Evolutionary conservation across 2,797 vertebrate species (phyloP).

Genomic region (Poecilia gillii): DNA sequence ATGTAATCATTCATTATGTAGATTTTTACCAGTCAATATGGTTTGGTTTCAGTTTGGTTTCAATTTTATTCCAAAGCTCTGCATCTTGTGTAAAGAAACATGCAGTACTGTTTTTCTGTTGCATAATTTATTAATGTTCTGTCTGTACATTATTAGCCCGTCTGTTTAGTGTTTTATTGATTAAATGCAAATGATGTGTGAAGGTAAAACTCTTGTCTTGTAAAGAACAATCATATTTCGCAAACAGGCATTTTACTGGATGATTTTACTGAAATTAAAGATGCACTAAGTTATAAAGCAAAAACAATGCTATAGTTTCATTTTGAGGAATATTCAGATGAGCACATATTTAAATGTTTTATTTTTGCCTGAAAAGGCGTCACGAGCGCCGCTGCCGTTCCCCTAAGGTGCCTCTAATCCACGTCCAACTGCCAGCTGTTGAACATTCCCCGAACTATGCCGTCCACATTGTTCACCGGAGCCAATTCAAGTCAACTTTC

Average conservation of each 20-base stretch:
- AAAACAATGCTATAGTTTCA: slow-evolving; percentile 8
- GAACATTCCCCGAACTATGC: slow-evolving; percentile 75
- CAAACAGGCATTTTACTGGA: slow-evolving; percentile 60
- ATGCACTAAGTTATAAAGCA: slow-evolving; percentile 71
- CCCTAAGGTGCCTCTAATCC: slow-evolving; percentile 81
- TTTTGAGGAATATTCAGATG: background rate
- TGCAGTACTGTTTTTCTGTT: slow-evolving; percentile 52
- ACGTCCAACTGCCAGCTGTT: slow-evolving; percentile 73
- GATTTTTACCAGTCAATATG: slow-evolving; percentile 29
- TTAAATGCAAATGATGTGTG: slow-evolving; percentile 57
- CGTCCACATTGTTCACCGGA: slow-evolving; percentile 78
- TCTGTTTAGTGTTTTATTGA: slow-evolving; percentile 16
- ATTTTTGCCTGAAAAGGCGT: slow-evolving; percentile 35
- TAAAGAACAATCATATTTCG: slow-evolving; percentile 67
- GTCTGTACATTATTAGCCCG: slow-evolving; percentile 47
- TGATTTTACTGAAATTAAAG: slow-evolving; percentile 69
- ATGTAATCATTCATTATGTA: slow-evolving; percentile 49
- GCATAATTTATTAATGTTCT: slow-evolving; percentile 58
- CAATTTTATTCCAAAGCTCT: slow-evolving; percentile 43
- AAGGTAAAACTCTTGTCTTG: slow-evolving; percentile 36
- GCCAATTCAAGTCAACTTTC: slow-evolving; percentile 84
- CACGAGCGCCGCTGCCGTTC: slow-evolving; percentile 38
- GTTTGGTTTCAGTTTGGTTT: slow-evolving; percentile 52
- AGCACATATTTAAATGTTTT: slow-evolving; percentile 25
- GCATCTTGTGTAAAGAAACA: slow-evolving; percentile 63